Evolutionary conservation across 2,797 vertebrate species (phyloP), one percentile per base, ranked within the genome.

Genomic region (Tangara arthus): DNA sequence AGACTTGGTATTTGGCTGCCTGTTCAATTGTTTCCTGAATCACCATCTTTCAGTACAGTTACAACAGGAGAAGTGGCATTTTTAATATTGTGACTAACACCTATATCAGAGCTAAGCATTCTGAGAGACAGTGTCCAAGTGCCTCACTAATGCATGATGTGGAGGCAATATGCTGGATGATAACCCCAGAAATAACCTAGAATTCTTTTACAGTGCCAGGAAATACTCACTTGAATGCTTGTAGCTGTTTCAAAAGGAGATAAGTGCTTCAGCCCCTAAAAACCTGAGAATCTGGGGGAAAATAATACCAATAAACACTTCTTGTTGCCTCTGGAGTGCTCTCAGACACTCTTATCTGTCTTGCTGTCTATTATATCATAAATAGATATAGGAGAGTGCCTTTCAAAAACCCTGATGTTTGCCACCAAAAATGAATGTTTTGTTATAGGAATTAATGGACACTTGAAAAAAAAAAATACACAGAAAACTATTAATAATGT

Each of bases 1-100:
- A 69, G 37, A 28, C 63, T 84, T 47, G 28, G 35, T 93, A 77
- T 95, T 95, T 94, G 87, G 52, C 89, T 95, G 44, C 18, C 59
- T 92, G 8, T 91, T 91, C 57, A 59, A 61, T 35, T 66, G 50
- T 90, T 93, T 90, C 87, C 89, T 55, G 61, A 37, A 41, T 79
- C 55, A 35, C 39, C 10, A 42, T 80, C 28, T 91, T 95, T 94
- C 82, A 63, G 64, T 75, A 42, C 35, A 90, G 71, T 76, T 88
- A 30, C 63, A 91, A 35, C 19, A 82, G 93, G 78, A 94, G 80
- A 95, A 57, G 35, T n/a, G 44, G 11, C 30, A 20, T 61, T 87
- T 72, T 82, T 50, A 37, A 28, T 70, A 46, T 70, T 2, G 8
- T 88, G 79, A 65, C 52, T 47, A 79, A 42, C n/a, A 18, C 41